Base-by-base conservation (phyloP, 1,140 invertebrate genomes). In the Schlechtendalia chinensis region DNA sequence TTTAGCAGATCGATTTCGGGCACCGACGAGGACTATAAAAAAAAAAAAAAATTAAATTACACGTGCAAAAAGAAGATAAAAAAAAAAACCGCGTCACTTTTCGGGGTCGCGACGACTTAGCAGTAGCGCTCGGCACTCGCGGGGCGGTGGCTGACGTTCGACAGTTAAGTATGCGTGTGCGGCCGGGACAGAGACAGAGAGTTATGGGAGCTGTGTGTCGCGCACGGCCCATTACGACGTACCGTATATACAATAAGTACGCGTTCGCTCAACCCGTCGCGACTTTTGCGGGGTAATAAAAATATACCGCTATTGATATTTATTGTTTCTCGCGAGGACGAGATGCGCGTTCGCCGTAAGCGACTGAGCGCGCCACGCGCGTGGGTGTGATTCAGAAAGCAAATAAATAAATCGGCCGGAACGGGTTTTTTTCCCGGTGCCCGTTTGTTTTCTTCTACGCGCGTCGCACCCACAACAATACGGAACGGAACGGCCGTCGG, bases 231-330 rank as follows among this genome's bases (percentile, higher is more conserved):
- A 59, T 27, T 59, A 27, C 56, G 12, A 22, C 22, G 22, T 12
- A 24, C 22, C 24, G 22, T 59, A n/a, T 17, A 8, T 39, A 39
- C 8, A 39, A 4, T 8, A 39, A n/a, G n/a, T 39, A 39, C 32
- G 32, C 32, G 32, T 39, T 39, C 32, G 32, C 32, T 39, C 32
- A 39, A 39, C 32, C 59, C 29, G 17, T 32, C 16, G 29, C 16
- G 59, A 63, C 59, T 29, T 63, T 63, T 32, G 24, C 29, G 3
- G n/a, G 59, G 5, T 63, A 29, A 32, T 63, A 63, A 63, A 63
- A 63, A 63, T 63, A 32, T 63, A 63, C 27, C 3, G 59, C 16
- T 32, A 63, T 63, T 63, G 29, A 63, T 63, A 63, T 63, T 63
- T 63, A 63, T 63, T 63, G 32, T 63, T 63, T 61, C 22, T 39